Evolutionary conservation across 2,797 vertebrate genomes (phyloP).

Genomic region (Chiloscyllium punctatum): DNA sequence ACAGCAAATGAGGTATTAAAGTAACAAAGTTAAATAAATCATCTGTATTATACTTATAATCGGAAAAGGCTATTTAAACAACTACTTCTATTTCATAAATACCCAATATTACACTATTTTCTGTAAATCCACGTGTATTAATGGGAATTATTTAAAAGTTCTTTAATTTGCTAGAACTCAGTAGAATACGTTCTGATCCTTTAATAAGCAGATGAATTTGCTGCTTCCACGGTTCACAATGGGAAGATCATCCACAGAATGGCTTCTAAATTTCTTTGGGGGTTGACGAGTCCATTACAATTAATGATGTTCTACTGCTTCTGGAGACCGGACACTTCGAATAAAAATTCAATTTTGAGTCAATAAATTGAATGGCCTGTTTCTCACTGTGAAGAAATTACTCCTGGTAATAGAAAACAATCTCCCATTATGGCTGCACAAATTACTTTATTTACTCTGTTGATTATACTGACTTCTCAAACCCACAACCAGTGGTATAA

Average conservation of each 20-base stretch:
- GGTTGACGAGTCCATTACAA: not conserved
- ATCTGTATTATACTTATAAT: not conserved
- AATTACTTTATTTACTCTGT: not conserved
- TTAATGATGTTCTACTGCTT: not conserved
- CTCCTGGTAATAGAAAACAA: not conserved
- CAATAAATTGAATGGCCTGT: slow-evolving; percentile 12
- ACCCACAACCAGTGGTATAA: not conserved
- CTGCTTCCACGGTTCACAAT: not conserved
- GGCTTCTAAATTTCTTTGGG: not conserved
- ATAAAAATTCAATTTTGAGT: not conserved
- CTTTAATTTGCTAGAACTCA: not conserved
- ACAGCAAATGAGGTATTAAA: not conserved
- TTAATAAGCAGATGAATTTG: not conserved
- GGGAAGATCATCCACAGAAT: not conserved
- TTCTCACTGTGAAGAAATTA: not conserved
- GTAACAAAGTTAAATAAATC: not conserved
- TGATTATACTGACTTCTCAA: not conserved
- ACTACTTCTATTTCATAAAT: not conserved
- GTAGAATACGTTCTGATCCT: not conserved
- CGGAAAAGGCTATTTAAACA: not conserved
- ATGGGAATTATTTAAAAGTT: not conserved
- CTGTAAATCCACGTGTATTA: not conserved
- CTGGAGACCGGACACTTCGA: not conserved
- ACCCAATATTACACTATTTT: not conserved
- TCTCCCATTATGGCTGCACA: not conserved